These are phyloP conservation scores for Drosophila greeni DNA, from an alignment of 2,888 invertebrate species.

Conservation along the genomic window DNA sequence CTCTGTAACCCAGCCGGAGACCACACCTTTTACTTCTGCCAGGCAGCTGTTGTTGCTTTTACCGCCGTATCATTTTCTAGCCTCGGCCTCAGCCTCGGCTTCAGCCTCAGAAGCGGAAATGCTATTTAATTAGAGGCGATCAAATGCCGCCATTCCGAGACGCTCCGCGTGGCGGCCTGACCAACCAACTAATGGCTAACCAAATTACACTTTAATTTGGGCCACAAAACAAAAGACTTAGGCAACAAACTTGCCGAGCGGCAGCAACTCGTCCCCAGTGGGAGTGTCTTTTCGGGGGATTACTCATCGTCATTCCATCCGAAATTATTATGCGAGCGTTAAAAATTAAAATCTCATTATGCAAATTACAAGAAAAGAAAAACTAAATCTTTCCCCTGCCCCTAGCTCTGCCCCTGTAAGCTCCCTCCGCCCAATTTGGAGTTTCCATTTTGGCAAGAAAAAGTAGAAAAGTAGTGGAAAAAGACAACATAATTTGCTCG, in stretches of 20 bases:
- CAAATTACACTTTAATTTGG: constrained; percentile 73
- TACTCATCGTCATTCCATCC: constrained; percentile 3
- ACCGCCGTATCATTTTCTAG: constrained; percentile 59
- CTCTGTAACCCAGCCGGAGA: constrained; percentile 31
- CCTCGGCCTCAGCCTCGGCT: not conserved
- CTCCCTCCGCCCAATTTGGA: constrained; percentile 21
- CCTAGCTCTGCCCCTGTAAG: not conserved
- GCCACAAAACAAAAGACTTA: constrained; percentile 60
- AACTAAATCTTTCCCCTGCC: not conserved
- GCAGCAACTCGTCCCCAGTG: constrained; percentile 28
- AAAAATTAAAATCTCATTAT: constrained; percentile 76
- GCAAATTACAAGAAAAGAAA: constrained; percentile 64
- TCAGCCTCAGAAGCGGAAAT: constrained; percentile 60
- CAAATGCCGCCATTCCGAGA: constrained; percentile 59
- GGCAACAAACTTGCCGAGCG: constrained; percentile 54
- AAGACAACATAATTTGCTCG: constrained; percentile 69
- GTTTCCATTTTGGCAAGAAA: constrained; percentile 42
- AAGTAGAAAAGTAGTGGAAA: constrained; percentile 45
- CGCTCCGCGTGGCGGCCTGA: constrained; percentile 21
- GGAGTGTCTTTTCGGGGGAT: constrained; percentile 32
- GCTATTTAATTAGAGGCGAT: constrained; percentile 73
- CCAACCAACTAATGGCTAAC: constrained; percentile 64
- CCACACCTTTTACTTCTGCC: constrained; percentile 54
- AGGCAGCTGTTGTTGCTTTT: constrained; percentile 29
- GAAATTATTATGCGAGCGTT: constrained; percentile 57